phyloP scores from a whole-genome alignment of 2,113 vertebrate species.

The Diadophis punctatus region DNA sequence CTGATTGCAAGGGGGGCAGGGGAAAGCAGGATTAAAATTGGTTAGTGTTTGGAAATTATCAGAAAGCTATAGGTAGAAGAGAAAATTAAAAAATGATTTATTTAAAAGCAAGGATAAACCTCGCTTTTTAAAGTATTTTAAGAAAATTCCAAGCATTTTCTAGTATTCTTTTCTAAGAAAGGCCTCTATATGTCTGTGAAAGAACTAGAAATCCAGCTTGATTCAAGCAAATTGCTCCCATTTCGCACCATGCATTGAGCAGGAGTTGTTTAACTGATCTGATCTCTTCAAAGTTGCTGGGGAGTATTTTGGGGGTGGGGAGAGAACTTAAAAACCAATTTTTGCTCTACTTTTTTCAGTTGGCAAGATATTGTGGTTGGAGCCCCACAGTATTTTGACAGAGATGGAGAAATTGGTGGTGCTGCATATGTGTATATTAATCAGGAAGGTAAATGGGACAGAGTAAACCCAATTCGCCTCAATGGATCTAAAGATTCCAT shows the following conservation, averaged over 20 bases:
- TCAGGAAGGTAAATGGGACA: slow-evolving; percentile 79
- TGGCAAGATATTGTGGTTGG: slow-evolving; percentile 98
- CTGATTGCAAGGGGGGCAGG: not conserved
- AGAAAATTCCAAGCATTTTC: not conserved
- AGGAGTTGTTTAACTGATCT: not conserved
- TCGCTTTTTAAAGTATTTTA: not conserved
- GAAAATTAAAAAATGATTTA: not conserved
- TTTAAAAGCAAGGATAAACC: not conserved
- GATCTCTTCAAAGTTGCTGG: not conserved
- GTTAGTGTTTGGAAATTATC: not conserved
- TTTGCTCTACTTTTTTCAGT: slow-evolving; percentile 58
- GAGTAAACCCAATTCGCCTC: slow-evolving; percentile 76
- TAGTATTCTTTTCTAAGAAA: not conserved
- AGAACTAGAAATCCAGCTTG: not conserved
- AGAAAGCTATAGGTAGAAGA: not conserved
- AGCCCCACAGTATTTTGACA: slow-evolving; percentile 94
- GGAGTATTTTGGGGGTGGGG: not conserved
- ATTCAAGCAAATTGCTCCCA: not conserved
- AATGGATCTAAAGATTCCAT: slow-evolving; percentile 90
- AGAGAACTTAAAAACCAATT: not conserved
- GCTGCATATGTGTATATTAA: slow-evolving; percentile 95
- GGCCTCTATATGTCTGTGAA: not conserved
- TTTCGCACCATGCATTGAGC: not conserved
- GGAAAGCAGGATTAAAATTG: not conserved
- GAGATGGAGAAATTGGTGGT: slow-evolving; percentile 85